These are phyloP conservation scores for Cardiocondyla obscurior DNA, from an alignment of 1,140 invertebrate species.

Conservation along the genomic window DNA sequence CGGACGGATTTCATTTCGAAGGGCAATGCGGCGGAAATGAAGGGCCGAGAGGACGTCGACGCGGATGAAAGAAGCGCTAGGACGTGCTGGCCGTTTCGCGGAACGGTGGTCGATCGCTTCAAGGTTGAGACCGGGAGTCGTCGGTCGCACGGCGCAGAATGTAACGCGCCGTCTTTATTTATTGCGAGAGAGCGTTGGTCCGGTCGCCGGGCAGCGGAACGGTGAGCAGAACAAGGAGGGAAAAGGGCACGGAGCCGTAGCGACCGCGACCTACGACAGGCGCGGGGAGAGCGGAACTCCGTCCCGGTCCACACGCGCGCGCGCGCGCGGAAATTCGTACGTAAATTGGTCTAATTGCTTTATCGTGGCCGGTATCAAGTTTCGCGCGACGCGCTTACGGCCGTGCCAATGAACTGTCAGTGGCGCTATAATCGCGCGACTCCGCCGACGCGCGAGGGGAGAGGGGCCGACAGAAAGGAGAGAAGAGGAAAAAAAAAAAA, in stretches of 20 bases:
- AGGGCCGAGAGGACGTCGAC: neutral
- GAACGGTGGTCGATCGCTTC: conserved; percentile 30
- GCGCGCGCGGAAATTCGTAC: conserved; percentile 61
- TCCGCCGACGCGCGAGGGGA: conserved; percentile 39
- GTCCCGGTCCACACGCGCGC: conserved; percentile 27
- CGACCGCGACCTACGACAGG: conserved; percentile 66
- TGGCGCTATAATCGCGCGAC: conserved; percentile 53
- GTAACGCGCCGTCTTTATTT: conserved; percentile 51
- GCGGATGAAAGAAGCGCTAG: conserved; percentile 34
- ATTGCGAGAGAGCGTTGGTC: neutral
- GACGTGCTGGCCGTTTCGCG: conserved; percentile 42
- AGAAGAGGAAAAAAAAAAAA: conserved; percentile 5
- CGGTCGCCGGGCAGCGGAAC: neutral
- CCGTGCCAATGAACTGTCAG: conserved; percentile 70
- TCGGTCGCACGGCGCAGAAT: conserved; percentile 34
- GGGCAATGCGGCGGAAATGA: conserved; percentile 10
- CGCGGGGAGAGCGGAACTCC: conserved; percentile 2
- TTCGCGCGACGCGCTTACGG: conserved; percentile 68
- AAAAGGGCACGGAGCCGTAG: conserved; percentile 26
- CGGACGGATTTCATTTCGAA: conserved; percentile 45
- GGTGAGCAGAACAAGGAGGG: neutral
- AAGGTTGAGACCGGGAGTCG: conserved; percentile 55
- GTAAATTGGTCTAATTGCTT: conserved; percentile 71
- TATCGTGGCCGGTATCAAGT: conserved; percentile 66
- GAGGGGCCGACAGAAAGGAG: neutral